Evolutionary conservation across 2,888 invertebrate species (phyloP), one percentile per base, ranked within the genome.

Genomic region (Catocala sponsa): DNA sequence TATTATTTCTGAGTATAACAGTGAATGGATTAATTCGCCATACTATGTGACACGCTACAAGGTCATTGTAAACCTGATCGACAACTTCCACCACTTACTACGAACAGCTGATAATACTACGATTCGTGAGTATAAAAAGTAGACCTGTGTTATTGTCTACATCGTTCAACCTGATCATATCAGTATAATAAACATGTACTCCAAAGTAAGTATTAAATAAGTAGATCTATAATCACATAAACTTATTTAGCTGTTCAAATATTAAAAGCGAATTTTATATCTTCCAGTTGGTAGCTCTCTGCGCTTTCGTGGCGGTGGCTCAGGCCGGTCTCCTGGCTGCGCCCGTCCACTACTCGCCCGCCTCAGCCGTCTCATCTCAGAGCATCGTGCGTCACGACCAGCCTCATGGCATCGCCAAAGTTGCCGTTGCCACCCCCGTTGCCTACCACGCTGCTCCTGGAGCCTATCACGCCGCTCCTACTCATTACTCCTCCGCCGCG

Each of bases 281-380:
- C 2, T 80, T 73, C 15, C 74, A 81, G 87, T 52, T 87, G 32
- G 70, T 88, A 64, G 75, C 77, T 53, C 35, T 62, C 5, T 62
- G 53, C 53, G 53, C 48, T 49, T 43, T 46, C 25, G 59, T 57
- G 61, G 63, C 50, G 52, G 46, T 55, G 44, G 50, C 63, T 64
- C 59, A 70, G 52, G 58, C 61, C 58, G 60, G 65, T 68, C 56
- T 63, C 54, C 38, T 51, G 67, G 60, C 57, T 10, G 91, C 64
- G 75, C 61, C 95, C 15, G 76, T 61, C 10, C 88, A 89, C 74
- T 86, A 86, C 74, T 83, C 85, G 0, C 63, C 81, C 0, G 85
- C 88, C 32, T 76, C 75, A 6, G 85, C 87, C 33, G 85, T 89
- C 33, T 90, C 90, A 51, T 88, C 88, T 6, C 72, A 72, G 49